Percentiles rank a stretch among this genome's conserved stretches.
These are phyloP conservation scores for Parus major DNA, from an alignment of 2,113 vertebrate species.

Conservation along the genomic window DNA sequence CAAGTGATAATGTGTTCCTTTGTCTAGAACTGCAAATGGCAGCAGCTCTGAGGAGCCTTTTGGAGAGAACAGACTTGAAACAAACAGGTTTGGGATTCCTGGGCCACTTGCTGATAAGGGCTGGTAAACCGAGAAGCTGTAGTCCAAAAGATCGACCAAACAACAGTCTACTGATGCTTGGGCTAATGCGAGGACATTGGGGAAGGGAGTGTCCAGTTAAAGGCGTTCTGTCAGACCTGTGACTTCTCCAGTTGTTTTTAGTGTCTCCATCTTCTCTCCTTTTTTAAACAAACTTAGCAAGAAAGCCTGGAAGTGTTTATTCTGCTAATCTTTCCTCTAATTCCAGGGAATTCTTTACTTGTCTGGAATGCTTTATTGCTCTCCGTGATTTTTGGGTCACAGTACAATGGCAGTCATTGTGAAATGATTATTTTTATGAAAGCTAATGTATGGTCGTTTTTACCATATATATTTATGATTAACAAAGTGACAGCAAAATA, in stretches of 20 bases:
- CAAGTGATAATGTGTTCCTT: not conserved
- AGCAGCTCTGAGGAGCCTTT: not conserved
- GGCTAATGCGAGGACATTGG: not conserved
- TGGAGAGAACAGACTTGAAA: not conserved
- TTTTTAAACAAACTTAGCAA: slow-evolving; percentile 9
- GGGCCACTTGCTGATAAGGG: not conserved
- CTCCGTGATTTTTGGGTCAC: not conserved
- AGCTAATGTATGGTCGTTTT: not conserved
- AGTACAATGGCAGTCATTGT: not conserved
- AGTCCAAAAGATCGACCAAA: slow-evolving; percentile 24
- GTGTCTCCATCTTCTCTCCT: not conserved
- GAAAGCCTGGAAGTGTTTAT: slow-evolving; percentile 12
- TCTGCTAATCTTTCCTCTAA: not conserved
- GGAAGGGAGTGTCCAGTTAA: not conserved
- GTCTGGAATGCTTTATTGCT: not conserved
- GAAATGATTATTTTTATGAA: not conserved
- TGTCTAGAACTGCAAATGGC: not conserved
- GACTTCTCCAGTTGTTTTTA: slow-evolving; percentile 1
- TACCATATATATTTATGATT: not conserved
- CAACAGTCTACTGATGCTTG: not conserved
- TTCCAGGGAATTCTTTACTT: not conserved
- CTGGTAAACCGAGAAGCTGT: not conserved
- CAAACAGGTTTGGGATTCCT: slow-evolving; percentile 6
- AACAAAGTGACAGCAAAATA: not conserved
- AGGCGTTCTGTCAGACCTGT: not conserved